Evolutionary conservation across 2,113 vertebrate species (phyloP), one percentile per base, ranked within the genome.

Genomic region (Mormoops blainvillei): DNA sequence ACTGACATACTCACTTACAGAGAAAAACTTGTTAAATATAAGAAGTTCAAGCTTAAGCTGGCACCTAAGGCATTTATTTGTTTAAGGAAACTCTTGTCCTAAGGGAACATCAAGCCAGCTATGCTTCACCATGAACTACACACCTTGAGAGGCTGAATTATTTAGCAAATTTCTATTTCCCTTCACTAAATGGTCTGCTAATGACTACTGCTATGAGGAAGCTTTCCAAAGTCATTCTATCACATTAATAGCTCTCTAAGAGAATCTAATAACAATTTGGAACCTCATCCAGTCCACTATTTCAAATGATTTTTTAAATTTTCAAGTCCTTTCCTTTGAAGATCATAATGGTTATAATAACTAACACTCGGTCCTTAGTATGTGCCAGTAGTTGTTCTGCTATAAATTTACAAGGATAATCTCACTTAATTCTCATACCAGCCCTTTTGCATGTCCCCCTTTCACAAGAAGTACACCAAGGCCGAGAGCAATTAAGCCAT

Each of bases 181-280:
- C 58, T 94, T 90, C 77, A 63, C 77, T 94, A 91, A 95, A 88
- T 48, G 58, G 82, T 50, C 28, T 91, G 90, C 87, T 93, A 91
- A 95, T 52, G 58, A 95, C 58, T 8, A 22, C 14, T 61, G 90
- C 84, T 63, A 16, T 5, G 54, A 70, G 36, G 41, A 81, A 86
- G 83, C 20, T 91, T 70, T 91, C 67, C 58, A 38, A 71, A 95
- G 71, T 36, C 41, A 28, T 67, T 67, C 28, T 14, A 76, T 28
- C 36, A n/a, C 31, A 43, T 26, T 33, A 58, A 16, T 28, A 87
- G 65, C 31, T 56, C 14, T 87, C 73, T 50, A 80, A 28, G 11
- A 94, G 33, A 73, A 31, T 41, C 22, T 65, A 52, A 93, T 18
- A 84, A 80, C 50, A 56, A 63, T 54, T 74, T 45, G 81, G 38